These are phyloP conservation scores for Ctenopoma kingsleyae DNA, from an alignment of 2,797 vertebrate genomes.

Conservation along the genomic window DNA sequence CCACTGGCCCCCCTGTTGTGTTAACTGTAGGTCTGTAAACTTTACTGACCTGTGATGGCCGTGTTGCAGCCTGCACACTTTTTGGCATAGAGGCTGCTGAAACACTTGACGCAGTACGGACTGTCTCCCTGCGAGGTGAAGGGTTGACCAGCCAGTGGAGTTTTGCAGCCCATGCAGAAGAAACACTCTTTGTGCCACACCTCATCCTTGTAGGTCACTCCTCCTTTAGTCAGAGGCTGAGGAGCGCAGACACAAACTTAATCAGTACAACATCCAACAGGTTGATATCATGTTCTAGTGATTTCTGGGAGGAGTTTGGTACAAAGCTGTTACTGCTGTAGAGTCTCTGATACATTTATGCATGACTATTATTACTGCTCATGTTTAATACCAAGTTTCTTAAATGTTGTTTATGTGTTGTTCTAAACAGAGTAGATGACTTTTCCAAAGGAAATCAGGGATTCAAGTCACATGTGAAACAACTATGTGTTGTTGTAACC, in stretches of 20 bases:
- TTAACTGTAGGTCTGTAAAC: background rate
- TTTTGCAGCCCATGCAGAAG: conserved; percentile 91
- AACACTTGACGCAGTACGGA: conserved; percentile 94
- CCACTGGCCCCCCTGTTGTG: too few relatives aligned
- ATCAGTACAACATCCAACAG: background rate
- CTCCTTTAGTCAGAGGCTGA: conserved; percentile 94
- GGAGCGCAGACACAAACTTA: conserved; percentile 1
- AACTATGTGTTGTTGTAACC: too few relatives aligned
- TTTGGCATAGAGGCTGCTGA: conserved; percentile 94
- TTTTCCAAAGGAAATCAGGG: too few relatives aligned
- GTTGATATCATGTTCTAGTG: background rate
- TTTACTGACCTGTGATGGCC: conserved; percentile 92
- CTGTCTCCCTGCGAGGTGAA: conserved; percentile 96
- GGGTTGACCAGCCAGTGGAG: conserved; percentile 91
- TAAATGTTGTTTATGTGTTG: too few relatives aligned
- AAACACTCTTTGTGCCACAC: conserved; percentile 97
- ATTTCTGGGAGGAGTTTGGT: background rate
- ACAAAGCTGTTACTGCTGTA: background rate
- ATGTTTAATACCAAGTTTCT: too few relatives aligned
- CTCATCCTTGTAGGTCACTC: conserved; percentile 94
- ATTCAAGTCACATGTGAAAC: too few relatives aligned
- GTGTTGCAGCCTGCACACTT: conserved; percentile 93
- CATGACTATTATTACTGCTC: too few relatives aligned
- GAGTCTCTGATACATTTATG: background rate
- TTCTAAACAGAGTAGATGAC: too few relatives aligned